Evolutionary conservation across 2,888 invertebrate genomes (phyloP), one percentile per base, ranked within the genome.

Genomic region (Mechanitis messenoides): DNA sequence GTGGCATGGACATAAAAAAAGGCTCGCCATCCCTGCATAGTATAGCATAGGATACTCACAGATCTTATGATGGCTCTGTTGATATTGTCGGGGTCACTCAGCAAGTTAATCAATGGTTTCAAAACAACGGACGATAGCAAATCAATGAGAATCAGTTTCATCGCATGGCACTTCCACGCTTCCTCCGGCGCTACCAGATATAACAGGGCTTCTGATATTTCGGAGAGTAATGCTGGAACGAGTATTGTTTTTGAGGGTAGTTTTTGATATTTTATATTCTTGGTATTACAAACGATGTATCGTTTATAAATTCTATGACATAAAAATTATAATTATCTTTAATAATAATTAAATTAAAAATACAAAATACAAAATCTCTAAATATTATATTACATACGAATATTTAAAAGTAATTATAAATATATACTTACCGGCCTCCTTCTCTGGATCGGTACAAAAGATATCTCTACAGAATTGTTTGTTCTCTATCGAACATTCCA

Each of bases 41-140:
- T 20, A 20, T 20, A 20, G 20, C 20, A 20, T 20, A 20, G 20
- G 20, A 33, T 63, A 91, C 94, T 92, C 82, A 97, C 97, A 92
- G 95, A 92, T 94, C 95, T 96, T 75, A 97, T 93, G 76, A 97
- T 94, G 66, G 94, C 92, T 84, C 96, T 95, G 87, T 98, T 98
- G 71, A 98, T 94, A 79, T 95, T 97, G 91, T 97, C 97, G 58
- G 98, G 97, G 86, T 97, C 96, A 53, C 96, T 94, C 64, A 96
- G 81, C 69, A 95, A 84, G 75, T 93, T 92, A 56, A 96, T 86
- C 46, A 94, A 84, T 0, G 96, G 95, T 59, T 92, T 84, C 60
- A 96, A 91, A 58, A 94, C 93, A 75, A 95, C 93, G 33, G 95
- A 92, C 64, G 97, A 91, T 58, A 97, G 85, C 73, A 96, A 67